Evolutionary conservation across 2,888 invertebrate species (phyloP).

Genomic region (Polyommatus icarus): DNA sequence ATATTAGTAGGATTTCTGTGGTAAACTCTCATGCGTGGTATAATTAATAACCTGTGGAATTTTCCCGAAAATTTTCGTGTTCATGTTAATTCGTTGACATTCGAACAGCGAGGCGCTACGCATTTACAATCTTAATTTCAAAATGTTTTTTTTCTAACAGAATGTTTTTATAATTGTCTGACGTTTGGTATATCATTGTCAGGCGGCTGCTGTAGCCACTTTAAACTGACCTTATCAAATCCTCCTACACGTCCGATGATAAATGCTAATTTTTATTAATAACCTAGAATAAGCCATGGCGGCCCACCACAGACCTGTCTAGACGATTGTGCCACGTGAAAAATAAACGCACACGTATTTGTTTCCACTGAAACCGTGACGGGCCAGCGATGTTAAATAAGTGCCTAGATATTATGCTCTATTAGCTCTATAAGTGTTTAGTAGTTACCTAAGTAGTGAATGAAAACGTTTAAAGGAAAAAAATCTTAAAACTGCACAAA

Average conservation of each 20-base stretch:
- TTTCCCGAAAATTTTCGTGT: slow-evolving; percentile 3
- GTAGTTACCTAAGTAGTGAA: no score
- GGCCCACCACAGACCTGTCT: slow-evolving; percentile 23
- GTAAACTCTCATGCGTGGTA: background rate
- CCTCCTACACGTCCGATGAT: slow-evolving; percentile 24
- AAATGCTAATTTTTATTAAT: slow-evolving; percentile 28
- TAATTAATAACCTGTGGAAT: slow-evolving; percentile 12
- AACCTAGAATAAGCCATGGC: slow-evolving; percentile 26
- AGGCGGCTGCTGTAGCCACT: background rate
- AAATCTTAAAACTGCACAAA: no score
- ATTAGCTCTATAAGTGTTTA: no score
- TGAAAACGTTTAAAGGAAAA: no score
- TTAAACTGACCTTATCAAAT: slow-evolving; percentile 23
- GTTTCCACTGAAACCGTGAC: slow-evolving; percentile 34
- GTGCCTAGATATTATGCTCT: background rate
- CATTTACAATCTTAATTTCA: slow-evolving; percentile 16
- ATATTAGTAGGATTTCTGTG: slow-evolving; percentile 1
- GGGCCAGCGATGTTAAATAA: slow-evolving; percentile 32
- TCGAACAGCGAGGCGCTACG: slow-evolving; percentile 1
- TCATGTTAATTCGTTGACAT: slow-evolving; percentile 3
- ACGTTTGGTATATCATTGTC: slow-evolving; percentile 20
- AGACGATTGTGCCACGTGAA: slow-evolving; percentile 25
- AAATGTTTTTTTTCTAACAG: slow-evolving; percentile 4
- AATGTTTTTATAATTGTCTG: slow-evolving; percentile 23
- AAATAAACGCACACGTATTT: slow-evolving; percentile 33